Percentiles rank a stretch among this genome's conserved stretches.
These are phyloP conservation scores for Scophthalmus maximus DNA, from an alignment of 2,113 vertebrate species.

Conservation along the genomic window DNA sequence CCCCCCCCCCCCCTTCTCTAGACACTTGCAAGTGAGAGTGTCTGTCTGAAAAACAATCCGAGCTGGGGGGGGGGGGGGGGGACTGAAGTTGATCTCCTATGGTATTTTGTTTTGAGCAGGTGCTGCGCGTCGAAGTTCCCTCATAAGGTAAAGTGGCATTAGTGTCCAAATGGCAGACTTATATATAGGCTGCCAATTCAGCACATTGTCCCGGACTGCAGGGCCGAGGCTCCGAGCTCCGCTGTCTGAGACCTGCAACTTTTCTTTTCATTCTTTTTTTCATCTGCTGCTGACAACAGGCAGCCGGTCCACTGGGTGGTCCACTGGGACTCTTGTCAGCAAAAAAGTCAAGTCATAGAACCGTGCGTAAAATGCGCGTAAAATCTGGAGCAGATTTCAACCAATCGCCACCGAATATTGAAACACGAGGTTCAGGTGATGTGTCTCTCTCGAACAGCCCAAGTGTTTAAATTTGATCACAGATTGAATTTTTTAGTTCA, in stretches of 20 bases:
- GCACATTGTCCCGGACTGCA: constrained; percentile 88
- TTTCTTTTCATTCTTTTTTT: not conserved
- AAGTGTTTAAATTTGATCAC: not conserved
- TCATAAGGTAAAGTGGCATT: constrained; percentile 99
- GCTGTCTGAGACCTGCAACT: constrained; percentile 52
- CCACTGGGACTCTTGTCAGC: not conserved
- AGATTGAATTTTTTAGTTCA: not conserved
- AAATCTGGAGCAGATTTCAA: not conserved
- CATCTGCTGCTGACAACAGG: not conserved
- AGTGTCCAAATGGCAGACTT: constrained; percentile 97
- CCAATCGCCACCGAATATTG: not conserved
- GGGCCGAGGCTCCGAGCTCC: constrained; percentile 33
- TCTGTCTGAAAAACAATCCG: constrained; percentile 93
- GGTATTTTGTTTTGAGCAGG: constrained; percentile 99
- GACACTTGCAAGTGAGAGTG: constrained; percentile 86
- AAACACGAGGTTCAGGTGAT: not conserved
- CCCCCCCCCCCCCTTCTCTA: not conserved
- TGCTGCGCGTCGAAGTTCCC: constrained; percentile 93
- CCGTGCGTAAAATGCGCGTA: not conserved
- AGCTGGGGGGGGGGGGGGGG: constrained; percentile 40
- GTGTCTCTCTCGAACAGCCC: not conserved
- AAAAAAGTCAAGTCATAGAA: constrained; percentile 3
- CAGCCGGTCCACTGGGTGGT: constrained; percentile 17
- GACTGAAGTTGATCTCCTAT: constrained; percentile 89
- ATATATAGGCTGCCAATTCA: constrained; percentile 99